Evolutionary conservation across 2,888 invertebrate genomes (phyloP).

Genomic region (Lithodes maja): DNA sequence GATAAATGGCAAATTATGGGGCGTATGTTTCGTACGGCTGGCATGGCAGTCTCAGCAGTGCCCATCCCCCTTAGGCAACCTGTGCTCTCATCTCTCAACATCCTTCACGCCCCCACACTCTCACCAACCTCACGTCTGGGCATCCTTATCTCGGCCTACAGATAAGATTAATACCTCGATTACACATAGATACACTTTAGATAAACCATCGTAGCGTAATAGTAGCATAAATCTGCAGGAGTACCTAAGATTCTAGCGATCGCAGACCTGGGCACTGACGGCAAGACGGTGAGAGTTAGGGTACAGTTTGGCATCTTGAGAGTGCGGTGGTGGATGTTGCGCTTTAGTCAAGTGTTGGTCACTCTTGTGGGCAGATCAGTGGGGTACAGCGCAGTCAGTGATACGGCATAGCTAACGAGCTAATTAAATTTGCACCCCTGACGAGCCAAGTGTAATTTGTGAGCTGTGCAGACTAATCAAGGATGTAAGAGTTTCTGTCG

Average conservation of each 20-base stretch:
- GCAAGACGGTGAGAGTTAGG: constrained; percentile 46
- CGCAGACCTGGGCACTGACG: constrained; percentile 27
- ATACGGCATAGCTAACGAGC: background rate
- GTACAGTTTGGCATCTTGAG: constrained; percentile 61
- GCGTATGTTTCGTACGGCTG: constrained; percentile 35
- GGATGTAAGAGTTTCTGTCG: background rate
- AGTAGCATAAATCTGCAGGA: background rate
- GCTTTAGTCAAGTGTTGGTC: constrained; percentile 63
- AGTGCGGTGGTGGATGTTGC: constrained; percentile 54
- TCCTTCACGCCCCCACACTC: constrained; percentile 48
- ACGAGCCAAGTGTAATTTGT: background rate
- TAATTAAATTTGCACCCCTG: background rate
- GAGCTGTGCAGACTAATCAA: background rate
- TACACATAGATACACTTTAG: background rate
- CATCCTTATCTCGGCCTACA: background rate
- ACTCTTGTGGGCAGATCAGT: constrained; percentile 56
- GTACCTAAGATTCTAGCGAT: background rate
- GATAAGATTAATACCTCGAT: background rate
- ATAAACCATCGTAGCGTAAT: background rate
- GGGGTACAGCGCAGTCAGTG: constrained; percentile 30
- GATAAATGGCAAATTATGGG: background rate
- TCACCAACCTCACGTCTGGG: constrained; percentile 30
- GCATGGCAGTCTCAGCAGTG: constrained; percentile 42
- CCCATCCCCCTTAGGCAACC: constrained; percentile 57
- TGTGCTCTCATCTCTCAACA: constrained; percentile 63